Conservation (phyloP, 2,888 invertebrate genomes). For the Caenorhabditis sp. region DNA sequence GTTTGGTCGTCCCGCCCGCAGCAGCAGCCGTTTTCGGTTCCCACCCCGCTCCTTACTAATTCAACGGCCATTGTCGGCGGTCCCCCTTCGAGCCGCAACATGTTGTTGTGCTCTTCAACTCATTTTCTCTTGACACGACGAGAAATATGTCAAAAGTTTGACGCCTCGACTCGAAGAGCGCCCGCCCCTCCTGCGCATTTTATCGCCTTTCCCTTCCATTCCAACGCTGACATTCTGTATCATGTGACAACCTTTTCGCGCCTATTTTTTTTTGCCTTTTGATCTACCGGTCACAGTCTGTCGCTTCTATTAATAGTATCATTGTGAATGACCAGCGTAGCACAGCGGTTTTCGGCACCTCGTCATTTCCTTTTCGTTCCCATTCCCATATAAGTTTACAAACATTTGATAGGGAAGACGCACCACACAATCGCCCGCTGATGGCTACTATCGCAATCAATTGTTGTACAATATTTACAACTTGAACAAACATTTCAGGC, state of each 20-base stretch:
- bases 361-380: slow-evolving; percentile 8
- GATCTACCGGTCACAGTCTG: not conserved
- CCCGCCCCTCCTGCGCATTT: slow-evolving; percentile 18
- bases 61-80: slow-evolving; percentile 35
- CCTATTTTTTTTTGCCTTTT: not conserved
- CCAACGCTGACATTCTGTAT: not conserved
- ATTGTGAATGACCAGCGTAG: slow-evolving; percentile 20
- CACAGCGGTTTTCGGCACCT: slow-evolving; percentile 9
- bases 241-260: not conserved
- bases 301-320: not conserved
- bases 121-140: slow-evolving; percentile 40
- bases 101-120: slow-evolving; percentile 36
- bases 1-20: not conserved
- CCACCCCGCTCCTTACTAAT: slow-evolving; percentile 25
- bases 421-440: no score
- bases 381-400: slow-evolving; percentile 20
- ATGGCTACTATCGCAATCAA: slow-evolving; percentile 27
- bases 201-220: slow-evolving; percentile 13
- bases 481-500: slow-evolving; percentile 49
- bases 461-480: slow-evolving; percentile 17
- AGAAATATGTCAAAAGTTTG: slow-evolving; percentile 45
- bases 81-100: slow-evolving; percentile 24
- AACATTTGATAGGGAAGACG: not conserved
- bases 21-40: slow-evolving; percentile 13
- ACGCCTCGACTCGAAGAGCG: slow-evolving; percentile 20